These are phyloP conservation scores for Antrozous pallidus DNA, from an alignment of 2,797 vertebrate genomes.

Conservation along the genomic window DNA sequence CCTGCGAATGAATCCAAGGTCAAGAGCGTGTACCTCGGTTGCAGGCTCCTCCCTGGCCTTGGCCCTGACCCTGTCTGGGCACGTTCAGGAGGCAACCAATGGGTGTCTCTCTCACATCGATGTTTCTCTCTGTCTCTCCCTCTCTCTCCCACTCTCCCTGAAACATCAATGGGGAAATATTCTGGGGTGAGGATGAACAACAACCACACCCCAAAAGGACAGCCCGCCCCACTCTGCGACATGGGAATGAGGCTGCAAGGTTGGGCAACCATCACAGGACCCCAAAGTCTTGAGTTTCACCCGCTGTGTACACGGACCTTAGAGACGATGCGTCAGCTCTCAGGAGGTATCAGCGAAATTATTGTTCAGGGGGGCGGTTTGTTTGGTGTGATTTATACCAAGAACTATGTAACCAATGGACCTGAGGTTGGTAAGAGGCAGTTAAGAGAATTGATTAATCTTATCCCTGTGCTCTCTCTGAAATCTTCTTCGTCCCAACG, in stretches of 20 bases:
- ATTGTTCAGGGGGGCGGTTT: constrained; percentile 1
- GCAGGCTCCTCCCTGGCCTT: too few species aligned
- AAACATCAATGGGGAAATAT: too few species aligned
- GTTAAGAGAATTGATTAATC: background rate
- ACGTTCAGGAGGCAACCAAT: too few species aligned
- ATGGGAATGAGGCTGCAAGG: background rate
- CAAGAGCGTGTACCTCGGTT: too few species aligned
- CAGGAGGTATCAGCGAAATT: constrained; percentile 10
- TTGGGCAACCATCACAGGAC: background rate
- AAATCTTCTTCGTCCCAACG: background rate
- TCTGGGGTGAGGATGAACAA: too few species aligned
- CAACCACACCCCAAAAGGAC: too few species aligned
- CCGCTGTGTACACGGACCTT: background rate
- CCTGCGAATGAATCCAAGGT: too few species aligned
- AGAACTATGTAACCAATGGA: constrained; percentile 17
- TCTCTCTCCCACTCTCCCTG: too few species aligned
- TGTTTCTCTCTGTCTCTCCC: too few species aligned
- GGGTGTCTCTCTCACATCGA: too few species aligned
- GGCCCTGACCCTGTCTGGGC: too few species aligned
- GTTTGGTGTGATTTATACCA: background rate
- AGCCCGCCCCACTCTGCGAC: background rate
- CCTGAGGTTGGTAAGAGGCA: background rate
- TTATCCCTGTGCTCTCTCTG: background rate
- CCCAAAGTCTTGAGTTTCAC: background rate
- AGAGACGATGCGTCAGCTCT: background rate